phyloP scores from a whole-genome alignment of 2,888 invertebrate species.

The Keiferia lycopersicella region DNA sequence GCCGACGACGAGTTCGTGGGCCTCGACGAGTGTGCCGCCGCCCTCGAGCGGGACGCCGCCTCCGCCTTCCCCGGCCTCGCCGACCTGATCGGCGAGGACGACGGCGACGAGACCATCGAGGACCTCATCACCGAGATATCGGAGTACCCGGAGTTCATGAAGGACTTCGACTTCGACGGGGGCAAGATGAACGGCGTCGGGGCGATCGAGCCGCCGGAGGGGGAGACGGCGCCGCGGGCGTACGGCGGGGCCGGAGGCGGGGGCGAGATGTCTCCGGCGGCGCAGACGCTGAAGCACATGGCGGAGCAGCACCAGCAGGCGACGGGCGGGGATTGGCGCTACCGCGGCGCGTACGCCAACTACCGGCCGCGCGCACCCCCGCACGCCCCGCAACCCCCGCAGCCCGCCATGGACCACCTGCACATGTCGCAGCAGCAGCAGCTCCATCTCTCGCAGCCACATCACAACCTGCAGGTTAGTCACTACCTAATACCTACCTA shows the following conservation, averaged over 20 bases:
- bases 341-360: slow-evolving; percentile 77
- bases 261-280: slow-evolving; percentile 93
- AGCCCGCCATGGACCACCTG: slow-evolving; percentile 75
- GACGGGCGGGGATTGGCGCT: slow-evolving; percentile 81
- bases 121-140: slow-evolving; percentile 94
- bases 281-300: slow-evolving; percentile 97
- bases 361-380: slow-evolving; percentile 64
- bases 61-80: slow-evolving; percentile 89
- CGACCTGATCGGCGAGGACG: slow-evolving; percentile 92
- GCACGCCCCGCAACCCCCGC: slow-evolving; percentile 58
- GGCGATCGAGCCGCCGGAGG: slow-evolving; percentile 71
- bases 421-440: slow-evolving; percentile 95
- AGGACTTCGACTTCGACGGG: slow-evolving; percentile 86
- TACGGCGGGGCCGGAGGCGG: slow-evolving; percentile 85
- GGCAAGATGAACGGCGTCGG: slow-evolving; percentile 62
- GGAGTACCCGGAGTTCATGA: slow-evolving; percentile 91
- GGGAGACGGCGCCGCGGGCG: slow-evolving; percentile 69
- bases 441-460: slow-evolving; percentile 91
- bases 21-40: slow-evolving; percentile 90
- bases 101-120: slow-evolving; percentile 91
- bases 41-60: slow-evolving; percentile 91
- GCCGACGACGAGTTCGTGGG: slow-evolving; percentile 94
- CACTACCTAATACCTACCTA: background rate
- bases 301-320: slow-evolving; percentile 97
- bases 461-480: slow-evolving; percentile 89